Base-by-base conservation (phyloP, 2,888 invertebrate species). In the Netelia fuscicornis region DNA sequence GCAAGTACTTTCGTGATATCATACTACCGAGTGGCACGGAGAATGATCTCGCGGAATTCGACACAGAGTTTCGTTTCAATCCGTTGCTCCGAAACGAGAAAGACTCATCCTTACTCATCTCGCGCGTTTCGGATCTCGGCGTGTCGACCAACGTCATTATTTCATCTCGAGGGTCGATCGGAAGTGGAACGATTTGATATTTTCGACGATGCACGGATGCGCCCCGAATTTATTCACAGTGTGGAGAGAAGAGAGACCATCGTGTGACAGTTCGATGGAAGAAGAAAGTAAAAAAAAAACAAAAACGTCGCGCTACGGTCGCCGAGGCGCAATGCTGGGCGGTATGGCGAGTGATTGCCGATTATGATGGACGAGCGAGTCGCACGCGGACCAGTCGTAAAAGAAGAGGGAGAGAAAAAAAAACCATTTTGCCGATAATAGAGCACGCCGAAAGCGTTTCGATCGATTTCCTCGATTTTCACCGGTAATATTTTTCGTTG, bases 281-380 rank as follows among this genome's bases (percentile, higher is more conserved):
- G 44, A 23, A 62, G 56, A 81, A 84, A 84, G 6, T 6, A 37
- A 37, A 37, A 37, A 37, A 37, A 37, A 37, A 37, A 30, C 30
- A 79, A 44, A 64, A 79, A 82, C 82, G 54, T 65, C 74, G 25
- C 54, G 78, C 52, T 71, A 58, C 74, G 79, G 70, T 65, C 65
- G 72, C 75, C 54, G 78, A 64, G 68, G 52, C 48, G 42, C 72
- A 74, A 5, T 37, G 37, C 76, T 86, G 86, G 77, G 80, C 81
- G 86, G 83, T 37, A 37, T 82, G 86, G 85, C 84, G 87, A 87
- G 88, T 87, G 87, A 87, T 88, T 85, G 86, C 86, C 85, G 87
- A 88, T 87, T 87, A 87, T 87, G 88, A 88, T 87, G 88, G 85
- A 88, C 87, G 88, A 88, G 88, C 86, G 72, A 70, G 74, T 74